A percentile compares a stretch with the other conserved stretches of the same genome.
These are phyloP conservation scores for Chelonoidis abingdonii DNA, from an alignment of 2,113 vertebrate species.

Conservation along the genomic window DNA sequence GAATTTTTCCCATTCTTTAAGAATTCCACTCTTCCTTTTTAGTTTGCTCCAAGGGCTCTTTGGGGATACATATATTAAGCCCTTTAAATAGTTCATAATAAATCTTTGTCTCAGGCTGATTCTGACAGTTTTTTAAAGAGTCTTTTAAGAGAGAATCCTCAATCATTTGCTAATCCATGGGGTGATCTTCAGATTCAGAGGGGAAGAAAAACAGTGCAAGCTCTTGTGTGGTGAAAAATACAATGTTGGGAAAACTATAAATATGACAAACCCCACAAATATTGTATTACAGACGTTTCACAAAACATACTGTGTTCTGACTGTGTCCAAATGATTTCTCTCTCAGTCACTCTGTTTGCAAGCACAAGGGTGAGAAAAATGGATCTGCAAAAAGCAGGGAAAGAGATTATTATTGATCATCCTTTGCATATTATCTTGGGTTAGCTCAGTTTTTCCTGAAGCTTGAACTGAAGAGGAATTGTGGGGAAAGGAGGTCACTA, in stretches of 20 bases:
- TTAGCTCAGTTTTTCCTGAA: constrained; percentile 18
- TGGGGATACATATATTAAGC: constrained; percentile 91
- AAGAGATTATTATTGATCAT: constrained; percentile 56
- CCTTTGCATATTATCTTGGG: constrained; percentile 24
- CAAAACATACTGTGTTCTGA: constrained; percentile 14
- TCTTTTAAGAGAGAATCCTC: constrained; percentile 89
- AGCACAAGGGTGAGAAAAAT: constrained; percentile 17
- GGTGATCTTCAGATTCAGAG: constrained; percentile 83
- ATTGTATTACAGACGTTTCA: constrained; percentile 46
- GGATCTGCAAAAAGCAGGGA: not conserved
- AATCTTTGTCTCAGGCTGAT: constrained; percentile 89
- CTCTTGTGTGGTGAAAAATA: constrained; percentile 76
- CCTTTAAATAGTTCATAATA: constrained; percentile 92
- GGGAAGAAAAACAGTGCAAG: constrained; percentile 77
- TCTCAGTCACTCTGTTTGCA: constrained; percentile 39
- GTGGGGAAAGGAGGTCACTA: not conserved
- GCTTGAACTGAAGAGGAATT: constrained; percentile 28
- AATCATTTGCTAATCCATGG: constrained; percentile 88
- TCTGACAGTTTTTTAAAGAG: constrained; percentile 90
- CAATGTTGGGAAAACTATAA: constrained; percentile 70
- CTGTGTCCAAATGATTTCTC: constrained; percentile 43
- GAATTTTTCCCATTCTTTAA: constrained; percentile 87
- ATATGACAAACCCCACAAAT: constrained; percentile 73
- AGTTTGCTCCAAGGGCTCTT: constrained; percentile 89
- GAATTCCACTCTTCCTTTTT: constrained; percentile 87